Evolutionary conservation across 2,113 vertebrate genomes (phyloP), one percentile per base, ranked within the genome.

Genomic region (Rhombomys opimus): DNA sequence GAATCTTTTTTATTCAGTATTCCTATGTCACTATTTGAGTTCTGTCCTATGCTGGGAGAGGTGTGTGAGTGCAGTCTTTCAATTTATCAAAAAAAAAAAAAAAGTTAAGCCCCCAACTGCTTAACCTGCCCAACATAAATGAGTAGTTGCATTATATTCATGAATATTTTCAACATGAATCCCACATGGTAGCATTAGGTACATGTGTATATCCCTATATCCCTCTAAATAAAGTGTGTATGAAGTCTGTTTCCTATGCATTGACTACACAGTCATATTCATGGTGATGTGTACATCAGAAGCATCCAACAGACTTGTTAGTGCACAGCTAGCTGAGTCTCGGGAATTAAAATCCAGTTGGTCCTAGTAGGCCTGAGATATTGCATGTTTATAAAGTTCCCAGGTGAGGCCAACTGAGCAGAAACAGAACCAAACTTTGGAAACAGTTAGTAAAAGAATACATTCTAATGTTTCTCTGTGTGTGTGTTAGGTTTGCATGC

Each of bases 11-110:
- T 50, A 30, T 75, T 86, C 17, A 17, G 8, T 76, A 20, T 18
- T 61, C 0, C 15, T 7, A 32, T 11, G 0, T 13, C 54, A 54
- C 35, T n/a, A 15, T 22, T 2, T 1, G 18, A 1, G 8, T 35
- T 80, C 54, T 68, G 25, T 46, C 13, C 27, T 22, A 6, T 72
- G 63, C 52, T 77, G 23, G 4, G 35, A 54, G 6, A 8, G 0
- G 14, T 59, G 1, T 75, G 5, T 46, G 3, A 77, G 1, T 22
- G 46, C 8, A 14, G 13, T 46, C 3, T 4, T 14, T 27, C 13
- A 61, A 32, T 1, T 23, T 4, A 38, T 41, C 17, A 2, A 90
- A 50, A 41, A 41, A 41, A 41, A 41, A 41, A 41, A 41, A 41
- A 41, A 41, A 35, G 6, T 52, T 38, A 52, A n/a, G 17, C 1